phyloP scores from a whole-genome alignment of 2,113 vertebrate genomes.

The mouse (Mus musculus) region DNA sequence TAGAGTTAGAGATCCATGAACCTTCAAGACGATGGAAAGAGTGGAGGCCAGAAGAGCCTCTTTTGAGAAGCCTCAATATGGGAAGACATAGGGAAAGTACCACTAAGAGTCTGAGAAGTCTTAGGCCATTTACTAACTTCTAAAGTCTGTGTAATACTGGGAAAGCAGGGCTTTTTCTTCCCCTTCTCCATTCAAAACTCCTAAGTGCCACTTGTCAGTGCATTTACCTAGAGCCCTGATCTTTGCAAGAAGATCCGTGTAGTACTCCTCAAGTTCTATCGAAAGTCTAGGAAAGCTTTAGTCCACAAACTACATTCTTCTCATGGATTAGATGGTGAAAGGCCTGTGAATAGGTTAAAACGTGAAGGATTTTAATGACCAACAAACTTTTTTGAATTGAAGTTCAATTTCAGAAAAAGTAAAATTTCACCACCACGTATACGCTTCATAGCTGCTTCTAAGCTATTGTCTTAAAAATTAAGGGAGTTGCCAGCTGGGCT shows the following conservation, averaged over 20 bases:
- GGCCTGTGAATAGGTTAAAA: background rate
- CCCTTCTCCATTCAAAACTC: background rate
- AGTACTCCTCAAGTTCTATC: background rate
- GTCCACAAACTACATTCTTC: background rate
- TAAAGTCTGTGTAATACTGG: background rate
- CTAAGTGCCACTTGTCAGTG: background rate
- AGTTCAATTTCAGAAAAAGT: background rate
- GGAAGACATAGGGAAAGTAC: background rate
- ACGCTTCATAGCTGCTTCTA: background rate
- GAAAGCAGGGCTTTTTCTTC: background rate
- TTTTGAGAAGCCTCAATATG: background rate
- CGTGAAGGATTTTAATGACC: background rate
- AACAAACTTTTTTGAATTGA: background rate
- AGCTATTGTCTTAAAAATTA: background rate
- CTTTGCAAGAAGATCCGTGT: background rate
- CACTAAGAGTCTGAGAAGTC: background rate
- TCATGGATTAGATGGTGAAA: background rate
- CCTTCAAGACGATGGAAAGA: background rate
- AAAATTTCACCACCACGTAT: background rate
- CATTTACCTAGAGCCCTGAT: background rate
- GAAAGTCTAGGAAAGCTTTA: background rate
- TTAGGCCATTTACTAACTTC: background rate
- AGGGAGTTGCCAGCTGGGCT: background rate
- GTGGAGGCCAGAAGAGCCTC: background rate
- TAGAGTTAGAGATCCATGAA: background rate